These are phyloP conservation scores for Euwallacea similis DNA, from an alignment of 1,140 invertebrate species.

Conservation along the genomic window DNA sequence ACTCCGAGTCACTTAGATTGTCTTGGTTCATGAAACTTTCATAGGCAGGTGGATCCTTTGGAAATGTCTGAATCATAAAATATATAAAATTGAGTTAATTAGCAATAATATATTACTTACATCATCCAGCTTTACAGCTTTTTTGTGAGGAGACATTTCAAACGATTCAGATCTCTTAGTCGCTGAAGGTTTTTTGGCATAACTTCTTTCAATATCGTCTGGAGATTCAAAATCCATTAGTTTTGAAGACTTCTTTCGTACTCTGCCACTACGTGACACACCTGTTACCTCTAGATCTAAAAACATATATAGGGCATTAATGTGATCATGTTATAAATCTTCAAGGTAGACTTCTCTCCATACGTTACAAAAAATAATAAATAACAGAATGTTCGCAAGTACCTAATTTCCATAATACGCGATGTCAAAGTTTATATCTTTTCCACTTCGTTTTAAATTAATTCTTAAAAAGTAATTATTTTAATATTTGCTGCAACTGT, in stretches of 20 bases:
- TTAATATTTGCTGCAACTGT: too few species aligned
- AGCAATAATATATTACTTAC: slow-evolving; percentile 13
- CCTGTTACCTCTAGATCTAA: slow-evolving; percentile 80
- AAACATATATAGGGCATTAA: neutral
- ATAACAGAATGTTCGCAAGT: too few species aligned
- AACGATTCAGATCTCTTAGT: slow-evolving; percentile 55
- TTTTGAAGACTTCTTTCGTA: slow-evolving; percentile 93
- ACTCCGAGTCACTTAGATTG: slow-evolving; percentile 51
- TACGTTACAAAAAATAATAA: too few species aligned
- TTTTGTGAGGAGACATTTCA: slow-evolving; percentile 36
- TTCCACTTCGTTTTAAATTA: too few species aligned
- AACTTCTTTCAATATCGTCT: slow-evolving; percentile 68
- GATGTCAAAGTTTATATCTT: too few species aligned
- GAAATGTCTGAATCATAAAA: slow-evolving; percentile 28
- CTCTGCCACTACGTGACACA: slow-evolving; percentile 82
- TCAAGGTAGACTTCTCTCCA: too few species aligned
- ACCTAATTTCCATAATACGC: too few species aligned
- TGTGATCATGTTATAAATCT: too few species aligned
- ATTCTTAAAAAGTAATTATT: too few species aligned
- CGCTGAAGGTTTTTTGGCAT: slow-evolving; percentile 54
- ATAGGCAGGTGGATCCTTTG: slow-evolving; percentile 47
- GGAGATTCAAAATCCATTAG: slow-evolving; percentile 89
- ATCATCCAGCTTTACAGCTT: slow-evolving; percentile 29
- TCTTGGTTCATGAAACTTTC: slow-evolving; percentile 57
- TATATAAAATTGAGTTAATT: slow-evolving; percentile 8